Evolutionary conservation across 2,113 vertebrate genomes (phyloP).

Genomic region (Trogon melanurus): DNA sequence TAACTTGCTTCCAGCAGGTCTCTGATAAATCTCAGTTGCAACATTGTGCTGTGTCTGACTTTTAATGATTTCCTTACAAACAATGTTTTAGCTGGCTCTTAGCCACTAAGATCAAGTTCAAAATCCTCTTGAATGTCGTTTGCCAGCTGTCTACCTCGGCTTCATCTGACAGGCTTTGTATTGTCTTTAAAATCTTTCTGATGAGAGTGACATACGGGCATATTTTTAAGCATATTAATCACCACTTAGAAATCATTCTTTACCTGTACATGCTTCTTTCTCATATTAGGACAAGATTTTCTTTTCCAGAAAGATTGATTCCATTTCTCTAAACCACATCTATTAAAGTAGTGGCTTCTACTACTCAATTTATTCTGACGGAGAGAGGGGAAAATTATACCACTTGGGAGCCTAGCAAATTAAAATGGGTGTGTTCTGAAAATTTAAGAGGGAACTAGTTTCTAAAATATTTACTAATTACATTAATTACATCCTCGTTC

Average conservation of each 20-base stretch:
- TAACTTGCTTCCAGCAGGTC: neutral
- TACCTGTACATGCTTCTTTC: neutral
- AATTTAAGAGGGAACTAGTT: conserved; percentile 47
- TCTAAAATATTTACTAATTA: conserved; percentile 61
- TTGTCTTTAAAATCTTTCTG: conserved; percentile 3
- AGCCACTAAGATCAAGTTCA: neutral
- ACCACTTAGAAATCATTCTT: neutral
- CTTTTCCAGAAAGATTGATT: neutral
- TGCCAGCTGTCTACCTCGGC: neutral
- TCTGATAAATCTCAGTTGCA: neutral
- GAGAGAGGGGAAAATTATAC: conserved; percentile 36
- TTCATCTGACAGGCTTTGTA: neutral
- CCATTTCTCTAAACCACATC: neutral
- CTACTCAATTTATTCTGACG: conserved; percentile 18
- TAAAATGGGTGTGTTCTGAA: conserved; percentile 52
- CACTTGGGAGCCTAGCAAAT: conserved; percentile 16
- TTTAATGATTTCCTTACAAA: neutral
- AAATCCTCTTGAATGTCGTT: neutral
- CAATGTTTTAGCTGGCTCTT: neutral
- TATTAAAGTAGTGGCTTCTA: neutral
- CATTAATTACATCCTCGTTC: conserved; percentile 61
- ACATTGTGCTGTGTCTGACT: neutral
- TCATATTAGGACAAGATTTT: neutral
- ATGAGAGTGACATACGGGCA: neutral
- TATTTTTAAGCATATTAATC: neutral